Evolutionary conservation across 2,113 vertebrate genomes (phyloP).

Genomic region (Garra rufa): DNA sequence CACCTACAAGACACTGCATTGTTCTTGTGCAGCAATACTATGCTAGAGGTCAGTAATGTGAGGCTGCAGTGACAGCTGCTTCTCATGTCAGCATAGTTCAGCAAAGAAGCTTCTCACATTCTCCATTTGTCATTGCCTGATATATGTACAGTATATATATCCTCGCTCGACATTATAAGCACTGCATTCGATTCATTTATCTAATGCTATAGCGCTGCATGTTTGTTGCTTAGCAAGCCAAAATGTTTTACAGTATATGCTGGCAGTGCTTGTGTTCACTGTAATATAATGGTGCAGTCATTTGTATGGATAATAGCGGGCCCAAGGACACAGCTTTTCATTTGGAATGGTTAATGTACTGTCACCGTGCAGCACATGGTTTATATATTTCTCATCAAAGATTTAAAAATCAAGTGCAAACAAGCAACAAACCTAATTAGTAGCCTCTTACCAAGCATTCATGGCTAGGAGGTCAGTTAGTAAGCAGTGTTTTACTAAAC

Average conservation of each 20-base stretch:
- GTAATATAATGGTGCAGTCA: neutral
- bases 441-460: neutral
- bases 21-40: neutral
- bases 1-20: neutral
- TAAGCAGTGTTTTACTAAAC: neutral
- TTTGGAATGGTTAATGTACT: no score
- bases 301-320: neutral
- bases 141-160: constrained; percentile 13
- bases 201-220: no score
- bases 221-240: no score
- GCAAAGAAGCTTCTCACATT: constrained; percentile 39
- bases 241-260: neutral
- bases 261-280: neutral
- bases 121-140: constrained; percentile 52
- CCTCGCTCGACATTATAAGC: neutral
- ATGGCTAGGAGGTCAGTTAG: neutral
- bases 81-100: constrained; percentile 39
- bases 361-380: neutral
- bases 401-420: no score
- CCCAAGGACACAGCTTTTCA: neutral
- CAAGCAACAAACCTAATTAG: neutral
- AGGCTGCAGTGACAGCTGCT: constrained; percentile 48
- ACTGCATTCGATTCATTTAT: neutral
- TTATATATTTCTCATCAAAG: no score
- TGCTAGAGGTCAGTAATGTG: constrained; percentile 33